These are phyloP conservation scores for Ephialtes manifestator DNA, from an alignment of 2,888 invertebrate genomes.

Conservation along the genomic window DNA sequence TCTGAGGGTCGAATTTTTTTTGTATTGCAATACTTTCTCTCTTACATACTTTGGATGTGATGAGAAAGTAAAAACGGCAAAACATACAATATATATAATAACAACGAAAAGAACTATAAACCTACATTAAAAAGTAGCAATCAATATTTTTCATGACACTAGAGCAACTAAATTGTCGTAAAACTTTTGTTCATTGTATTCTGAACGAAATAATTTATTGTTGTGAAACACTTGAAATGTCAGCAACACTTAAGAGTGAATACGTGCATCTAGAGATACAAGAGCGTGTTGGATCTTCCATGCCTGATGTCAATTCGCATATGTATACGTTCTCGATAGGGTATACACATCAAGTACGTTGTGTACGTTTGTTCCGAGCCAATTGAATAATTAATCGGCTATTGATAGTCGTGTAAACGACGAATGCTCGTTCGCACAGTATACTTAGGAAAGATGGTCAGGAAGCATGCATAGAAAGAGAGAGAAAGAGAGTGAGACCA, in stretches of 20 bases:
- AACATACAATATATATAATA: not conserved
- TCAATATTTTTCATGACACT: not conserved
- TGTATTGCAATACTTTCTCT: no score
- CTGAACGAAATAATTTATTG: slow-evolving; percentile 7
- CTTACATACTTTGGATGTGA: no score
- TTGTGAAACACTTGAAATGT: slow-evolving; percentile 42
- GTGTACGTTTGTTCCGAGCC: slow-evolving; percentile 47
- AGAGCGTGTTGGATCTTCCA: not conserved
- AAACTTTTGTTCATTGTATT: not conserved
- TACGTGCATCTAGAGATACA: not conserved
- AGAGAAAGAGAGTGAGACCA: not conserved
- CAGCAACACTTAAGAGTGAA: slow-evolving; percentile 17
- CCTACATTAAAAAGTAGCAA: not conserved
- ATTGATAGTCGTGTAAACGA: slow-evolving; percentile 68
- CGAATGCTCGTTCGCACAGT: slow-evolving; percentile 62
- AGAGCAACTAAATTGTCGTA: not conserved
- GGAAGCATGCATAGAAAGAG: slow-evolving; percentile 14
- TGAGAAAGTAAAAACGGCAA: no score
- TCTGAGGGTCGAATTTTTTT: no score
- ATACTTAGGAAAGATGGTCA: slow-evolving; percentile 29
- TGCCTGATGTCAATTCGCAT: not conserved
- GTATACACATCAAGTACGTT: slow-evolving; percentile 37
- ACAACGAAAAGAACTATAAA: not conserved
- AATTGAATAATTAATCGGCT: slow-evolving; percentile 62
- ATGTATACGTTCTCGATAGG: not conserved